A percentile compares a stretch with the other conserved stretches of the same genome.
These are phyloP conservation scores for Alca torda DNA, from an alignment of 2,797 vertebrate species.

Conservation along the genomic window DNA sequence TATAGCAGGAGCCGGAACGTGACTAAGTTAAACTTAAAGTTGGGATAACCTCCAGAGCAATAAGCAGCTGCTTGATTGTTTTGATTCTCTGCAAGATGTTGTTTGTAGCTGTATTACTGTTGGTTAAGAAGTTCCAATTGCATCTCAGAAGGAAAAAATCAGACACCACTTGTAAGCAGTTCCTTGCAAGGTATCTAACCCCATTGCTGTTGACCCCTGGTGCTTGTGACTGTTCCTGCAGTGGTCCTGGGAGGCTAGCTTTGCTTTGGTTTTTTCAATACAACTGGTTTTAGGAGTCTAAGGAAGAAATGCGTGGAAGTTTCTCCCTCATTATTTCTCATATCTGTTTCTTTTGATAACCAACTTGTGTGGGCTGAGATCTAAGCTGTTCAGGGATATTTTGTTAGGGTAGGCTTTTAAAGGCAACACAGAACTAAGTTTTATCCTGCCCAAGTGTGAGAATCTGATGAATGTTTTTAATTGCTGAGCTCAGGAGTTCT, in stretches of 20 bases:
- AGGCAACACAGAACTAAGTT: background rate
- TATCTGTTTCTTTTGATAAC: conserved; percentile 41
- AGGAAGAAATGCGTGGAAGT: background rate
- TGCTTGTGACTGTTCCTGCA: background rate
- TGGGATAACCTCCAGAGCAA: background rate
- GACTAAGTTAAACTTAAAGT: background rate
- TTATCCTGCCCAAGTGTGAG: conserved; percentile 2
- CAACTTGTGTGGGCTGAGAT: conserved; percentile 52
- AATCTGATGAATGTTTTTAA: conserved; percentile 33
- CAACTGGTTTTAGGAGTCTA: background rate
- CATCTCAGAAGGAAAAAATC: background rate
- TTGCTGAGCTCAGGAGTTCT: background rate
- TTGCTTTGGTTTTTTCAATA: background rate
- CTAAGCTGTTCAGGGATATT: conserved; percentile 28
- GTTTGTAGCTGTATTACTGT: background rate
- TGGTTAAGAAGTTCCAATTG: background rate
- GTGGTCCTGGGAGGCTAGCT: background rate
- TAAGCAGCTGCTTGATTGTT: background rate
- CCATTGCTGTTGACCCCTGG: background rate
- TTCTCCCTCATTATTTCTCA: background rate
- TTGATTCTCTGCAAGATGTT: background rate
- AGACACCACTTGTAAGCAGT: background rate
- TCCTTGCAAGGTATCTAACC: background rate
- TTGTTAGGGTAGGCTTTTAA: conserved; percentile 22
- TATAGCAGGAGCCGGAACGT: accelerated